Evolutionary conservation across 2,113 vertebrate genomes (phyloP).

Genomic region (Thamnophis sirtalis): DNA sequence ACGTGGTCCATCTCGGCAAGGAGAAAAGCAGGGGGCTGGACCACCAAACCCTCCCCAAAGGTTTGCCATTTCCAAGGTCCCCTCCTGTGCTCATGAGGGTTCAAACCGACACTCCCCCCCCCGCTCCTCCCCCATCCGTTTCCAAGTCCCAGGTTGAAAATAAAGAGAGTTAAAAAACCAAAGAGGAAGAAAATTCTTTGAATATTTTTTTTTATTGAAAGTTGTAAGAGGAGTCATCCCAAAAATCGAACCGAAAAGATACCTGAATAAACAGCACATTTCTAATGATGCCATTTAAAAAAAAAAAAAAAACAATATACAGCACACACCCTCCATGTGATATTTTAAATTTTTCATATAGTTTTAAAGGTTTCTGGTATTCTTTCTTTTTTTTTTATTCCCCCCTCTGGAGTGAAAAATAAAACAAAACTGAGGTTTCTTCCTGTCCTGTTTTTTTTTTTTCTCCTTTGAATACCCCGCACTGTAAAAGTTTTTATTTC

Average conservation of each 20-base stretch:
- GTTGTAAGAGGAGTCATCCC: slow-evolving; percentile 81
- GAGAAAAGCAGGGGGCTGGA: neutral
- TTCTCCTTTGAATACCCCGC: slow-evolving; percentile 59
- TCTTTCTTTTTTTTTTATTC: neutral
- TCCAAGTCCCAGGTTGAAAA: neutral
- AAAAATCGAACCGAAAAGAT: slow-evolving; percentile 68
- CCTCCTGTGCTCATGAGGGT: neutral
- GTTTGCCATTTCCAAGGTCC: neutral
- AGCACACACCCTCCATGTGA: slow-evolving; percentile 65
- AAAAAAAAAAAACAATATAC: slow-evolving; percentile 63
- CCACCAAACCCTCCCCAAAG: neutral
- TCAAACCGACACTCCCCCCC: neutral
- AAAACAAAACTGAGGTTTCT: slow-evolving; percentile 86
- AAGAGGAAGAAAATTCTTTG: slow-evolving; percentile 46
- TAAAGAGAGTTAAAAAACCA: slow-evolving; percentile 16
- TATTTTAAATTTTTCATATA: slow-evolving; percentile 59
- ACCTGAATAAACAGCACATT: slow-evolving; percentile 85
- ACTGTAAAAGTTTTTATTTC: slow-evolving; percentile 40
- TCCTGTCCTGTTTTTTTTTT: slow-evolving; percentile 68
- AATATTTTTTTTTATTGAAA: slow-evolving; percentile 85
- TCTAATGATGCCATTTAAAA: slow-evolving; percentile 71
- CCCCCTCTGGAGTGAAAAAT: slow-evolving; percentile 80
- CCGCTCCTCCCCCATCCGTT: neutral
- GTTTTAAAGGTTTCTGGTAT: slow-evolving; percentile 39
- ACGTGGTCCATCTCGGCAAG: neutral